Evolutionary conservation across 2,113 vertebrate genomes (phyloP).

Genomic region (Syrrhaptes paradoxus): DNA sequence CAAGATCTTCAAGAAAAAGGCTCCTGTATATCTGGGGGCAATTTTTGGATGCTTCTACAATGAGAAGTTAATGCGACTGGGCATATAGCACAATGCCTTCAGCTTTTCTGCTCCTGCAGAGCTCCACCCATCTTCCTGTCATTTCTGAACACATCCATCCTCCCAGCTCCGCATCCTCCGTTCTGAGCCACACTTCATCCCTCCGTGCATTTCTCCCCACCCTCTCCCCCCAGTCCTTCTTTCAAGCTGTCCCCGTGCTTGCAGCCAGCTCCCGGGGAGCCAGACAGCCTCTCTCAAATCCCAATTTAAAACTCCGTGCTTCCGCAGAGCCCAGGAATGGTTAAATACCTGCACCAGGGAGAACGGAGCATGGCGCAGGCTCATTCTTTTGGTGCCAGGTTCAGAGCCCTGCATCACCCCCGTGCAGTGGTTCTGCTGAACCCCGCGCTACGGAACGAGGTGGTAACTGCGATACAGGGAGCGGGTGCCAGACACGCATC

Average conservation of each 20-base stretch:
- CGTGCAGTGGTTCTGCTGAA: background rate
- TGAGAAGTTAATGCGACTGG: background rate
- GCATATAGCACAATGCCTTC: background rate
- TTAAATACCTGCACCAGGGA: background rate
- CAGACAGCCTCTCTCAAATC: background rate
- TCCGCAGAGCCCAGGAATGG: background rate
- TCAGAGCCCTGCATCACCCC: background rate
- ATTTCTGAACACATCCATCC: background rate
- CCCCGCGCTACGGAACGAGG: rapidly evolving
- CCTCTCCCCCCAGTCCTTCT: background rate
- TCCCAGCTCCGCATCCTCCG: background rate
- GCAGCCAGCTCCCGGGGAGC: background rate
- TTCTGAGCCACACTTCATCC: background rate
- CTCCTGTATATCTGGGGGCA: background rate
- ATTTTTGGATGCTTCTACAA: background rate
- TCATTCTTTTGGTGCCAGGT: background rate
- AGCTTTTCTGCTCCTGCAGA: background rate
- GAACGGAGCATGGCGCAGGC: rapidly evolving
- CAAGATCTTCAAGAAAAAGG: background rate
- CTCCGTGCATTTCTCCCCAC: background rate
- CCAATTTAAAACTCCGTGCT: background rate
- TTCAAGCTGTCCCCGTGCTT: background rate
- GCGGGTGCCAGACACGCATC: background rate
- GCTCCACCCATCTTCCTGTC: background rate
- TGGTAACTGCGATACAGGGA: background rate